phyloP scores from a whole-genome alignment of 2,797 vertebrate species.

The Picus viridis region DNA sequence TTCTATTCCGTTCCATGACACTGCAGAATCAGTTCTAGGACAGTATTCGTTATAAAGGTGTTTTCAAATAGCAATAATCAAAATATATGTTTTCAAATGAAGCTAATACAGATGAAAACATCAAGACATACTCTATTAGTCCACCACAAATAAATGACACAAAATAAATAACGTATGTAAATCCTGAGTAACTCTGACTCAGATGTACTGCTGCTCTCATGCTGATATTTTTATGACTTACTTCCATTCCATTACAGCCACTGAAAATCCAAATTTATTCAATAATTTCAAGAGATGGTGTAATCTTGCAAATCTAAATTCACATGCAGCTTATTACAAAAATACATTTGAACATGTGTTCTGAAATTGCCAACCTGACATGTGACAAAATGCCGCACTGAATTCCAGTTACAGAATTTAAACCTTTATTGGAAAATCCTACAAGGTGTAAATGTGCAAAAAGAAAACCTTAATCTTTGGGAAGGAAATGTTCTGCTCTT shows the following conservation, averaged over 20 bases:
- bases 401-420: background rate
- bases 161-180: background rate
- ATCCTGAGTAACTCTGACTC: background rate
- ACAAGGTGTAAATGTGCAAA: background rate
- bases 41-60: background rate
- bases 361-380: background rate
- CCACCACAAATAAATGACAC: background rate
- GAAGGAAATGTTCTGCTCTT: background rate
- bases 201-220: background rate
- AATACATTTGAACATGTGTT: background rate
- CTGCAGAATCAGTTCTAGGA: background rate
- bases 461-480: background rate
- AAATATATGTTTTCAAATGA: background rate
- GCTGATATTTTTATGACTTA: background rate
- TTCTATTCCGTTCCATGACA: background rate
- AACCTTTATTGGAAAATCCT: background rate
- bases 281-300: background rate
- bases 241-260: background rate
- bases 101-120: background rate
- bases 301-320: background rate
- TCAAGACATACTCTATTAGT: background rate
- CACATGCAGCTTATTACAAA: background rate
- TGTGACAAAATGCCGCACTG: background rate
- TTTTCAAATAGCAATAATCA: constrained; percentile 1
- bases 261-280: background rate